Conservation (phyloP, 2,888 invertebrate species). For the Apamea monoglypha region DNA sequence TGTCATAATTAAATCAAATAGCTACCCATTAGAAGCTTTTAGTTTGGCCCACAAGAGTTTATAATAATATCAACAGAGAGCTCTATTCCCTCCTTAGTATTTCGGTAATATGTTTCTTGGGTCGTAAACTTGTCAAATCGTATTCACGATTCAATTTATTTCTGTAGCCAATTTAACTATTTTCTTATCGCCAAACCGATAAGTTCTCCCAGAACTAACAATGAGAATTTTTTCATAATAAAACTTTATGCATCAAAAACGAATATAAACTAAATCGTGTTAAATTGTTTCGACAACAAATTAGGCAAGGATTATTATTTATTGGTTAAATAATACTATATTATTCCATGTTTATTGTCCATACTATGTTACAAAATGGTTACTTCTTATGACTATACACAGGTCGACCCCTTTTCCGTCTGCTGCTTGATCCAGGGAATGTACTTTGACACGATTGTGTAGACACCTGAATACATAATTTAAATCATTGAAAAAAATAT, state of each 20-base stretch:
- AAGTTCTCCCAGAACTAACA: constrained; percentile 54
- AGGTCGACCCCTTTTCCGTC: constrained; percentile 82
- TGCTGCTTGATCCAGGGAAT: constrained; percentile 88
- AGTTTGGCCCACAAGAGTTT: constrained; percentile 15
- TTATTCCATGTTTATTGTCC: constrained; percentile 50
- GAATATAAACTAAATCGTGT: constrained; percentile 47
- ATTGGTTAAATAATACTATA: constrained; percentile 39
- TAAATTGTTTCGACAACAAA: constrained; percentile 38
- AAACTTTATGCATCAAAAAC: constrained; percentile 37
- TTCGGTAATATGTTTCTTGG: constrained; percentile 49
- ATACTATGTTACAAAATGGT: constrained; percentile 53
- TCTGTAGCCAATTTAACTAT: constrained; percentile 61
- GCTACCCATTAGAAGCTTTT: constrained; percentile 39
- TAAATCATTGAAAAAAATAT: background rate
- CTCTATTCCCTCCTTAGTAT: constrained; percentile 39
- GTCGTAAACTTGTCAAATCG: constrained; percentile 62
- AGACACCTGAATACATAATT: constrained; percentile 85
- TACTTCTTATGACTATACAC: constrained; percentile 73
- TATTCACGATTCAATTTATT: constrained; percentile 63
- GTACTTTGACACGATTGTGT: constrained; percentile 90
- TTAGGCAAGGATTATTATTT: constrained; percentile 45
- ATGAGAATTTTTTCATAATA: constrained; percentile 35
- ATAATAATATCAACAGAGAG: constrained; percentile 18
- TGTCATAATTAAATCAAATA: constrained; percentile 56
- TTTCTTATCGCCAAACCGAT: constrained; percentile 65